These are phyloP conservation scores for Oreocharis arfaki DNA, from an alignment of 2,113 vertebrate genomes.

Conservation along the genomic window DNA sequence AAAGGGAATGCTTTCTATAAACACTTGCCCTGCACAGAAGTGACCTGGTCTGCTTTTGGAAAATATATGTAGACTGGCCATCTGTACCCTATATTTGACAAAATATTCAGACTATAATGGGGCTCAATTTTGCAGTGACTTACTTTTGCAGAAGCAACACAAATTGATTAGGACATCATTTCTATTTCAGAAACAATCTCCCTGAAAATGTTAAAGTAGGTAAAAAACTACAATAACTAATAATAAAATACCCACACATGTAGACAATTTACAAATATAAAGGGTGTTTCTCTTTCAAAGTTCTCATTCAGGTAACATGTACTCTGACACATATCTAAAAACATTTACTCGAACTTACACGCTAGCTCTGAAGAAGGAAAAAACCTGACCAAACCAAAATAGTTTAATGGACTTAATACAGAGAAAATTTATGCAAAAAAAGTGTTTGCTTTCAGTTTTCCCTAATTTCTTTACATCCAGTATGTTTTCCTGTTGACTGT, in stretches of 20 bases:
- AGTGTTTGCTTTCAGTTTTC: neutral
- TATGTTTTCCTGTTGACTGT: neutral
- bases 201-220: neutral
- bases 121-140: neutral
- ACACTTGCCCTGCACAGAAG: neutral
- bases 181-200: neutral
- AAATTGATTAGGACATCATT: neutral
- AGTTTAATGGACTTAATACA: neutral
- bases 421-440: neutral
- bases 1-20: neutral
- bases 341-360: neutral
- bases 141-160: neutral
- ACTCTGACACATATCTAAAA: neutral
- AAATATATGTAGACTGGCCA: neutral
- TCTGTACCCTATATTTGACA: neutral
- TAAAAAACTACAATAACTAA: neutral
- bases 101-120: neutral
- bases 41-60: neutral
- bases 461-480: neutral
- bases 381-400: neutral
- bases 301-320: neutral
- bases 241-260: too few relatives aligned
- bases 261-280: neutral
- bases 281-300: neutral
- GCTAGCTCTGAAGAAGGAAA: neutral